Evolutionary conservation across 2,113 vertebrate genomes (phyloP).

Genomic region (Podilymbus podiceps): DNA sequence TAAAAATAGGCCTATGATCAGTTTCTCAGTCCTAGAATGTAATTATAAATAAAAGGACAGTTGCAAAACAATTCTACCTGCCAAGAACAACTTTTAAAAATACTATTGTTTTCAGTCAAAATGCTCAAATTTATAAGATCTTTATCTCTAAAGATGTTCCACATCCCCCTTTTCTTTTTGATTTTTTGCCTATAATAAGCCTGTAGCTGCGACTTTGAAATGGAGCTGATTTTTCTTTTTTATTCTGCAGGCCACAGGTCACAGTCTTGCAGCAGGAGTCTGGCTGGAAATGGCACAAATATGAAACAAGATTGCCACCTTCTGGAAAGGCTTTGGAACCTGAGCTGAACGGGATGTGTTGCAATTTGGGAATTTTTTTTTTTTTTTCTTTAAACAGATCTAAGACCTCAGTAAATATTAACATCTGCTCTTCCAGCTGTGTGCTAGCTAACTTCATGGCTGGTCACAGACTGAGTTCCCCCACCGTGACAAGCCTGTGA

Average conservation of each 20-base stretch:
- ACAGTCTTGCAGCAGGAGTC: neutral
- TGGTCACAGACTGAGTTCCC: neutral
- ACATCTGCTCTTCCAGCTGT: neutral
- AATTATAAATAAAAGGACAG: neutral
- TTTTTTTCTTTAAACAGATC: neutral
- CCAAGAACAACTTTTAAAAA: neutral
- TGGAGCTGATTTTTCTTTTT: neutral
- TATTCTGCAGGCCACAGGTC: neutral
- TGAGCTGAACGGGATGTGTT: rapidly evolving
- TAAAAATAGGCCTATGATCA: neutral
- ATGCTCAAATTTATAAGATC: neutral
- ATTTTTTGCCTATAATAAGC: neutral
- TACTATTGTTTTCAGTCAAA: neutral
- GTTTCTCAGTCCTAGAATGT: neutral
- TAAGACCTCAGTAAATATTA: neutral
- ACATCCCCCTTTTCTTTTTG: neutral
- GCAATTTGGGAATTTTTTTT: no score
- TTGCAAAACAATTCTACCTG: neutral
- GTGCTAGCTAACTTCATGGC: neutral
- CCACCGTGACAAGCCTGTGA: rapidly evolving
- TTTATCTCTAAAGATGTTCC: neutral
- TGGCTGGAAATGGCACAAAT: neutral
- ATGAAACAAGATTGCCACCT: conserved; percentile 37
- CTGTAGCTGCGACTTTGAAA: neutral
- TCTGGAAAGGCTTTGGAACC: neutral